A percentile compares a stretch with the other conserved stretches of the same genome.
These are phyloP conservation scores for Saccostrea cuccullata DNA, from an alignment of 1,140 invertebrate genomes.

Conservation along the genomic window DNA sequence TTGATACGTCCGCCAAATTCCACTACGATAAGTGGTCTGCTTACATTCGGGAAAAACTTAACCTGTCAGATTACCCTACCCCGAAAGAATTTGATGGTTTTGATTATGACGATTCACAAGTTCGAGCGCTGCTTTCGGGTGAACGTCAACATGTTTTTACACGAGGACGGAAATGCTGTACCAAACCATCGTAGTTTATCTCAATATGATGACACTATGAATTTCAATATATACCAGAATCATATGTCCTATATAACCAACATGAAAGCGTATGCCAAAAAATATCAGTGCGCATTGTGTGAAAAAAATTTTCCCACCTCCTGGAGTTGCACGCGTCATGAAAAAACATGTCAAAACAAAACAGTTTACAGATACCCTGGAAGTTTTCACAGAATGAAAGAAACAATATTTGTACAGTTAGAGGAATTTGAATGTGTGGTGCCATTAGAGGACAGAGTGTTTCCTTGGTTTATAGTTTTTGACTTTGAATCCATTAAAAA, in stretches of 20 bases:
- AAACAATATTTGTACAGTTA: not conserved
- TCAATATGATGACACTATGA: not conserved
- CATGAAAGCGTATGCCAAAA: not conserved
- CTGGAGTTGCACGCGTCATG: not conserved
- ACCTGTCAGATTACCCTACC: too few relatives aligned
- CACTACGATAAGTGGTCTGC: too few relatives aligned
- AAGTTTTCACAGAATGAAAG: not conserved
- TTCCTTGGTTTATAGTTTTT: not conserved
- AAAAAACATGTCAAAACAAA: not conserved
- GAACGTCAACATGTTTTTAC: too few relatives aligned
- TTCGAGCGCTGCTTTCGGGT: too few relatives aligned
- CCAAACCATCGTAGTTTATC: too few relatives aligned
- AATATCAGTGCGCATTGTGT: not conserved
- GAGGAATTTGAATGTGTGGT: not conserved
- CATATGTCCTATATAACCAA: not conserved
- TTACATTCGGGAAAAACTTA: too few relatives aligned
- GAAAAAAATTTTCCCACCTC: not conserved
- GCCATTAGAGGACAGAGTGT: not conserved
- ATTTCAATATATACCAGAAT: not conserved
- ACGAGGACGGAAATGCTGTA: too few relatives aligned
- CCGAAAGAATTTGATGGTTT: too few relatives aligned
- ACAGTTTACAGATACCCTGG: not conserved
- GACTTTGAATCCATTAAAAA: not conserved
- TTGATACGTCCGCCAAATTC: too few relatives aligned
- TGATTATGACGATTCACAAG: too few relatives aligned